Evolutionary conservation across 2,797 vertebrate genomes (phyloP).

Genomic region (Amazonetta brasiliensis): DNA sequence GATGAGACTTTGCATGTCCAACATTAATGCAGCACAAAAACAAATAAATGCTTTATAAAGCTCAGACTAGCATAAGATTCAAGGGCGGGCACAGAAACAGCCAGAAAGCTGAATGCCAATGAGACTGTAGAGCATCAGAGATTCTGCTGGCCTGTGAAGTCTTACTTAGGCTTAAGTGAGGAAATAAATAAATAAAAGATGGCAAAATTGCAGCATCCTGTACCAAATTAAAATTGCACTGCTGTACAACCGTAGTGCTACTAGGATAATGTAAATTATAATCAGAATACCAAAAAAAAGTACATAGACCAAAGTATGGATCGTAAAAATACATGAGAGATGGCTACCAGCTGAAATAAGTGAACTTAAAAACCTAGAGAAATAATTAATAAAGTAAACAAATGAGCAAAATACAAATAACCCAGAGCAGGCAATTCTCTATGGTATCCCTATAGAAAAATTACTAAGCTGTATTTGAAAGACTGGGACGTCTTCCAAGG

Average conservation of each 20-base stretch:
- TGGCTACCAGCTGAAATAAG: background rate
- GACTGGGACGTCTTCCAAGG: constrained; percentile 36
- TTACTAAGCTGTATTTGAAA: constrained; percentile 10
- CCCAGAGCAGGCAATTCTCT: background rate
- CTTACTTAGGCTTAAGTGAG: background rate
- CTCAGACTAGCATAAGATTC: constrained; percentile 19
- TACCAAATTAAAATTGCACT: background rate
- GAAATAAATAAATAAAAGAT: background rate
- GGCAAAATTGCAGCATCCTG: background rate
- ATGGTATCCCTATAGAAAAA: background rate
- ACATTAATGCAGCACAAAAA: constrained; percentile 54
- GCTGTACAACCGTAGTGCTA: background rate
- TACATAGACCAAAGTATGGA: background rate
- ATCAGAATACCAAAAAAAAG: background rate
- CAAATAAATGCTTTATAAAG: constrained; percentile 57
- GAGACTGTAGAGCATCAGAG: background rate
- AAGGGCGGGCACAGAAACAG: constrained; percentile 48
- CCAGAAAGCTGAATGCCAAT: constrained; percentile 35
- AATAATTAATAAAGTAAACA: constrained; percentile 32
- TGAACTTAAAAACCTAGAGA: background rate
- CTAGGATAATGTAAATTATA: background rate
- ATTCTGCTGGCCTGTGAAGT: background rate
- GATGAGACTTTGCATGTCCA: constrained; percentile 45
- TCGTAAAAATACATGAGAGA: background rate
- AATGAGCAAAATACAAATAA: constrained; percentile 8